Percentiles rank a stretch among this genome's conserved stretches.
Conservation (phyloP, 2,888 invertebrate species). For the Caenorhabditis sp. region DNA sequence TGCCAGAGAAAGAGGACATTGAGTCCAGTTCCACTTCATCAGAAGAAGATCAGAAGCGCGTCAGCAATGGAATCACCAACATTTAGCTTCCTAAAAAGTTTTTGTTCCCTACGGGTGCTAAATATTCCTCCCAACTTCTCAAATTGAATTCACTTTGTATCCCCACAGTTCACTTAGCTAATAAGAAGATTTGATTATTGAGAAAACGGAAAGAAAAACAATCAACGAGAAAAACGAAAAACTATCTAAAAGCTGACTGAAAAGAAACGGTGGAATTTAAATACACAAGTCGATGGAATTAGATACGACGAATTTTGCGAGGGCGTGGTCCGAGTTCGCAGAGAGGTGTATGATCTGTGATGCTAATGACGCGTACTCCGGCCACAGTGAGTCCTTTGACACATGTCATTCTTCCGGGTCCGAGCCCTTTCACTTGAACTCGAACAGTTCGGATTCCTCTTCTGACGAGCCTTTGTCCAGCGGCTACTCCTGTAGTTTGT, state of each 20-base stretch:
- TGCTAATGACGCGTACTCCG: constrained; percentile 92
- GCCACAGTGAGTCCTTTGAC: constrained; percentile 95
- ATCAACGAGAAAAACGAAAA: constrained; percentile 7
- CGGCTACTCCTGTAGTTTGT: constrained; percentile 91
- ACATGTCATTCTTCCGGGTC: constrained; percentile 87
- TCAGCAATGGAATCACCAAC: constrained; percentile 52
- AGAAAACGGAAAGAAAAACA: constrained; percentile 22
- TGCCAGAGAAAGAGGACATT: constrained; percentile 62
- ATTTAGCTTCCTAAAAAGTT: constrained; percentile 2
- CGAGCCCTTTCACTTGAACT: constrained; percentile 84
- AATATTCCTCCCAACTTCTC: constrained; percentile 3
- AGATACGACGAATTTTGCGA: constrained; percentile 91
- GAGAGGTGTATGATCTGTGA: constrained; percentile 93
- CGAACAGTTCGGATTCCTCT: constrained; percentile 83
- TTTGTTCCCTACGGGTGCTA: neutral
- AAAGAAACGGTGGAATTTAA: constrained; percentile 21
- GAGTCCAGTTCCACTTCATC: constrained; percentile 55
- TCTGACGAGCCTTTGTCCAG: constrained; percentile 86
- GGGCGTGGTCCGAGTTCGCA: constrained; percentile 90
- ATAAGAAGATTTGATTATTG: neutral
- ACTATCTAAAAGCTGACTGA: constrained; percentile 24
- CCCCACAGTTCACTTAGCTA: constrained; percentile 20
- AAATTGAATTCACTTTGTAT: constrained; percentile 36
- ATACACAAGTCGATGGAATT: constrained; percentile 79
- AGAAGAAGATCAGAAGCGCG: constrained; percentile 41